These are phyloP conservation scores for Psilopogon haemacephalus DNA, from an alignment of 2,113 vertebrate species.

Conservation along the genomic window DNA sequence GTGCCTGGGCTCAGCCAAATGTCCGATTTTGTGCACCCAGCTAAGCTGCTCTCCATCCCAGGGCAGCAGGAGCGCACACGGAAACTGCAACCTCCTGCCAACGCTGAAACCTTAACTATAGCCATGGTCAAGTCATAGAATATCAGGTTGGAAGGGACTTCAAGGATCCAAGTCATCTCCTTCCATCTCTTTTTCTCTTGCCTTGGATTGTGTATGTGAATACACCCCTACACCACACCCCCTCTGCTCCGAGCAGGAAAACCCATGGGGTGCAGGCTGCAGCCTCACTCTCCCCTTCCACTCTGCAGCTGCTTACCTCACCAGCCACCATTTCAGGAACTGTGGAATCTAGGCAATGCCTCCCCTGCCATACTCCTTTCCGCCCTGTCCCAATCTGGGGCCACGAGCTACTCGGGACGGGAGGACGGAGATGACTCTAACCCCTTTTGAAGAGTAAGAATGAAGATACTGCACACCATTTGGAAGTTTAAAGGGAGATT, in stretches of 20 bases:
- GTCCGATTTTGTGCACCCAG: no score
- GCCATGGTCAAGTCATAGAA: not conserved
- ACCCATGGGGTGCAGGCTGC: not conserved
- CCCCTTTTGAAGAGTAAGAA: no score
- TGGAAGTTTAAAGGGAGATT: no score
- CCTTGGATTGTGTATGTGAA: not conserved
- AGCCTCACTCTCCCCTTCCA: fast-evolving
- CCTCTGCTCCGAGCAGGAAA: not conserved
- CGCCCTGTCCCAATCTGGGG: no score
- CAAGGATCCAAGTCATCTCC: not conserved
- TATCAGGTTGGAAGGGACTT: no score
- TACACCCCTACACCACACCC: no score
- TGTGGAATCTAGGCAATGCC: not conserved
- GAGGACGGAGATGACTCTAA: no score
- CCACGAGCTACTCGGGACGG: no score
- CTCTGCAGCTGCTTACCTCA: not conserved
- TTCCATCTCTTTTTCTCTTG: not conserved
- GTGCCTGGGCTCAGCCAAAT: not conserved
- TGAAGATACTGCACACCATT: no score
- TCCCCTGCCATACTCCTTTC: not conserved
- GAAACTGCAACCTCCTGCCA: not conserved
- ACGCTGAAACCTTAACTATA: not conserved
- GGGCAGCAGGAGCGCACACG: not conserved
- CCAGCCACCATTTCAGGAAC: not conserved
- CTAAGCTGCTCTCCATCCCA: not conserved